Evolutionary conservation across 2,113 vertebrate species (phyloP), one percentile per base, ranked within the genome.

Genomic region (Etheostoma spectabile): DNA sequence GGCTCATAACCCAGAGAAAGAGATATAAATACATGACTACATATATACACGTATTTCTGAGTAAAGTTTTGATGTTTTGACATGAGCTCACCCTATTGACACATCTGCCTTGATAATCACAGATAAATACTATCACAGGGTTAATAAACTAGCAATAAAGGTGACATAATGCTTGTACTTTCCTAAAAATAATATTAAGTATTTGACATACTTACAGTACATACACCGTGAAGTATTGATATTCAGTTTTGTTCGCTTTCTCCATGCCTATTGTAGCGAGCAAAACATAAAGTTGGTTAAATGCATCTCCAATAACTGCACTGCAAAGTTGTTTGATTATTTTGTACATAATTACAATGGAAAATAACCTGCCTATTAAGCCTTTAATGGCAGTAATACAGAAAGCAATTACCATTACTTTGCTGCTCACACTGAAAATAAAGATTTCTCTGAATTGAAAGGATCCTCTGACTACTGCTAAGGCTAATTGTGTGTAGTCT

Each of bases 391-490:
- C 89, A 93, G 88, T 93, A 93, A 90, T 92, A 93, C 82, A 91
- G 87, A 92, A 94, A 94, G 89, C 90, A 95, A 95, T 95, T 94
- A 95, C 84, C 70, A 86, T 92, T 91, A 93, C 92, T 93, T 96
- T 93, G 86, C 90, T 88, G 86, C 90, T 92, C 84, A 86, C 83
- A 78, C 82, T 87, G 88, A 91, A 94, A 94, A 93, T 93, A 93
- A 92, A 91, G 92, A 92, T 93, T 90, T 86, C 83, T 85, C 82
- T 90, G 82, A 92, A 93, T 93, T 83, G 86, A 91, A 93, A 88
- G 74, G 85, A 88, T 91, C 87, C 83, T 82, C 67, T 82, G 77
- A 87, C 86, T 85, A 69, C 85, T 74, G 77, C 78, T 79, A 62
- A 74, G 80, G 86, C 84, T 91, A 92, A 94, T 92, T 91, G 89